phyloP scores from a whole-genome alignment of 2,797 vertebrate genomes.

The Dryobates pubescens region DNA sequence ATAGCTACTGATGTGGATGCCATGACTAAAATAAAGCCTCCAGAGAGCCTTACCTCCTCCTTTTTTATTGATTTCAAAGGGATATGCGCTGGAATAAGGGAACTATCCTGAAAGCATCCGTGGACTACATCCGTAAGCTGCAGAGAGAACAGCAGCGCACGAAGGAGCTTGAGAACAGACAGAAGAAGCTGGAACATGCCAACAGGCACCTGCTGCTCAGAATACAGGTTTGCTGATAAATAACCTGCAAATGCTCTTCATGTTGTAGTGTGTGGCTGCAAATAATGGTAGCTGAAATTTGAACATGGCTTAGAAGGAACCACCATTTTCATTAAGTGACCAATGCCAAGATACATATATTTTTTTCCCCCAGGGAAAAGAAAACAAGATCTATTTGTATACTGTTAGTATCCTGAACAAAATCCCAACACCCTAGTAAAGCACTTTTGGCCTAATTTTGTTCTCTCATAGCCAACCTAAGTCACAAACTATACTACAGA shows the following conservation, averaged over 20 bases:
- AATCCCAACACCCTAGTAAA: neutral
- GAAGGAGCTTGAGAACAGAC: constrained; percentile 94
- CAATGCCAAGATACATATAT: neutral
- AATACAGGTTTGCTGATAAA: constrained; percentile 87
- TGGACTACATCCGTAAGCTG: constrained; percentile 96
- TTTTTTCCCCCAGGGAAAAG: neutral
- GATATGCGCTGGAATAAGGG: constrained; percentile 99
- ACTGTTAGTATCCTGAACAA: too few species aligned
- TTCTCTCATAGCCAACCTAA: fast-evolving
- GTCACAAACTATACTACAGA: neutral
- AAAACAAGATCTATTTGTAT: neutral
- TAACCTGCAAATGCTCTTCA: neutral
- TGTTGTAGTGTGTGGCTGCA: neutral
- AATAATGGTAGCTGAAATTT: neutral
- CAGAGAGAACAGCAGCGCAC: constrained; percentile 94
- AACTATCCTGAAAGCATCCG: constrained; percentile 97
- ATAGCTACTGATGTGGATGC: neutral
- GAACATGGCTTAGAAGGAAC: neutral
- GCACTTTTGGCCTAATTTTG: neutral
- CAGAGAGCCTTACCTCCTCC: neutral
- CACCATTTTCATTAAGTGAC: fast-evolving
- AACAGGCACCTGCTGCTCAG: constrained; percentile 95
- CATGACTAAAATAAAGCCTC: neutral
- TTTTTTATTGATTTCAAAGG: constrained; percentile 67
- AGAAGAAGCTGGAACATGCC: constrained; percentile 94